Base-by-base conservation (phyloP, 2,797 vertebrate genomes). In the Alcedo quadribrachys region DNA sequence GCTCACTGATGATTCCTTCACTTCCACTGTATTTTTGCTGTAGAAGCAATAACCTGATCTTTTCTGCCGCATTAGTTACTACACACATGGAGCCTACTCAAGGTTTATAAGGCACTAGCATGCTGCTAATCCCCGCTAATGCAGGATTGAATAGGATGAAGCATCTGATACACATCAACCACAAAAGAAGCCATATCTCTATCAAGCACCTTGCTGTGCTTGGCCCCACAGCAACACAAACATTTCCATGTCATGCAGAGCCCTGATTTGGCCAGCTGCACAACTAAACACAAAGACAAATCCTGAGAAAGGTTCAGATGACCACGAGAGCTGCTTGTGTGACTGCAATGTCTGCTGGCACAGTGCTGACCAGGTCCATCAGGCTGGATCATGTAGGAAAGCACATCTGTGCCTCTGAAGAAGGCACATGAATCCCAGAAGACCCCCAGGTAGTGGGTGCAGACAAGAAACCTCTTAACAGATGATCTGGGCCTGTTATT, bases 101-200 rank as follows among this genome's bases (percentile, higher is more conserved):
- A 37, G 62, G 14, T 83, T 96, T 97, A 85, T 69, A 90, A 94
- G 85, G 89, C 61, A 25, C 37, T 33, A 53, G 53, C 66, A 50
- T 15, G 48, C 37, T 40, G 37, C 37, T 40, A 40, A 40, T 40
- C 37, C 37, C 37, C 15, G 14, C 37, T 40, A 40, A 40, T 15
- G 37, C 6, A 3, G 37, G 37, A 40, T 40, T 40, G 55, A 69
- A 85, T 10, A 55, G 68, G 24, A 71, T 10, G 5, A 77, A 82
- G 48, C n/a, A 17, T 79, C 54, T 92, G 50, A 94, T 32, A 60
- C 2, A 4, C 66, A 79, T n/a, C 79, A 76, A 43, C 45, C 75
- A 75, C 69, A 20, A 22, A 55, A 24, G 45, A 55, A 37, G 13
- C 25, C 8, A 0, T 15, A 12, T 32, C 37, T 33, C 58, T 50